Conservation (phyloP, 1,140 invertebrate species). For the Dryas iulia region DNA sequence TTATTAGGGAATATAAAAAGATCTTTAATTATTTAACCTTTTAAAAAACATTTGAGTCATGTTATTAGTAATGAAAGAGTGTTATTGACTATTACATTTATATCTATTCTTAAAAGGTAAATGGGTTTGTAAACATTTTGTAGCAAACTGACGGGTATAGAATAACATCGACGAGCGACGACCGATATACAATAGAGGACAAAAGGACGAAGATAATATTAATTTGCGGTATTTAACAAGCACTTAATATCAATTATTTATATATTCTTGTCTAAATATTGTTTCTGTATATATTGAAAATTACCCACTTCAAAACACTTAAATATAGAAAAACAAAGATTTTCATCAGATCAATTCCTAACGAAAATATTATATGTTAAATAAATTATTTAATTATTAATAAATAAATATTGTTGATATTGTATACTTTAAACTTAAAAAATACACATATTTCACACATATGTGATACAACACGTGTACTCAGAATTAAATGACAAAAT, state of each 20-base stretch:
- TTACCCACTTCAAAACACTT: too few relatives aligned
- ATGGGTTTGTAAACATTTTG: slow-evolving; percentile 26
- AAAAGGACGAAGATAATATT: slow-evolving; percentile 12
- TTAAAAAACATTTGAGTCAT: background rate
- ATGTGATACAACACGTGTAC: too few relatives aligned
- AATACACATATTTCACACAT: too few relatives aligned
- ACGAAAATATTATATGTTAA: too few relatives aligned
- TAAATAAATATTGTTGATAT: too few relatives aligned
- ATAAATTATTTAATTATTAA: too few relatives aligned
- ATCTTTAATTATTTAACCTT: too few relatives aligned
- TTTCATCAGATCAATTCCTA: too few relatives aligned
- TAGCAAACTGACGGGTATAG: slow-evolving; percentile 20
- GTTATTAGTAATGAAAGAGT: background rate
- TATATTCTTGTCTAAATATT: background rate
- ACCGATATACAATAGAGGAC: slow-evolving; percentile 11
- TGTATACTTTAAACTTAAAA: too few relatives aligned
- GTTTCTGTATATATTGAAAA: too few relatives aligned
- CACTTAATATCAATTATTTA: slow-evolving; percentile 4
- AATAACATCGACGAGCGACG: slow-evolving; percentile 10
- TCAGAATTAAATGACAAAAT: background rate
- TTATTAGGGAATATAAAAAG: too few relatives aligned
- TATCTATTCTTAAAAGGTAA: slow-evolving; percentile 17
- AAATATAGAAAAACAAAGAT: too few relatives aligned
- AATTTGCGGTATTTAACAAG: background rate
- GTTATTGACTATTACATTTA: background rate